These are phyloP conservation scores for Naja naja DNA, from an alignment of 2,113 vertebrate species.

Conservation along the genomic window DNA sequence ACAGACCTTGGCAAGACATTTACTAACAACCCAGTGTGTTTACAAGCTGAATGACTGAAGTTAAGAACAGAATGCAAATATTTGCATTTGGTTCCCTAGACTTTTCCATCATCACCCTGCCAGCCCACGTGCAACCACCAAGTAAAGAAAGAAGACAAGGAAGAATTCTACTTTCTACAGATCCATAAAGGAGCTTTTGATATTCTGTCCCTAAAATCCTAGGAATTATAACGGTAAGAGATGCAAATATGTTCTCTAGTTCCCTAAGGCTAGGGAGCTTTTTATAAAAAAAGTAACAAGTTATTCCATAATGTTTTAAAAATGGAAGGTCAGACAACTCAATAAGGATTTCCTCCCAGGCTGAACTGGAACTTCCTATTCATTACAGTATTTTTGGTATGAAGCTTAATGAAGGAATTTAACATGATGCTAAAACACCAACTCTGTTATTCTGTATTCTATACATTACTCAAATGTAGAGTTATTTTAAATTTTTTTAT, in stretches of 20 bases:
- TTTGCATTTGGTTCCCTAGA: slow-evolving; percentile 59
- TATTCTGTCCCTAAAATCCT: neutral
- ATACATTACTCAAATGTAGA: neutral
- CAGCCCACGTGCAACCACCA: slow-evolving; percentile 53
- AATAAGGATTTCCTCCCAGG: neutral
- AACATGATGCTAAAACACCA: neutral
- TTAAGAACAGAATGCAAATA: slow-evolving; percentile 64
- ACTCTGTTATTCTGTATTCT: too few relatives aligned
- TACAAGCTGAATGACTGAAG: slow-evolving; percentile 54
- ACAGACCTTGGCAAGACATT: slow-evolving; percentile 42
- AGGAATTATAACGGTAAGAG: neutral
- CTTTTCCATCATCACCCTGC: slow-evolving; percentile 43
- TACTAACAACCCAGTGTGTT: slow-evolving; percentile 53
- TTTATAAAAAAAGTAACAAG: neutral
- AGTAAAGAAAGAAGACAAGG: slow-evolving; percentile 46
- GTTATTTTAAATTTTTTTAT: neutral
- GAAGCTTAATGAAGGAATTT: neutral
- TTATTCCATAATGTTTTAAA: neutral
- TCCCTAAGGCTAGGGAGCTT: neutral
- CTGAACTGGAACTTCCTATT: neutral
- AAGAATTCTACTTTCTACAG: slow-evolving; percentile 2
- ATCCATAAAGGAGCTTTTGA: neutral
- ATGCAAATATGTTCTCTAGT: neutral
- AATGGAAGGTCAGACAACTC: neutral
- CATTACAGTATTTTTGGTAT: neutral